Evolutionary conservation across 2,888 invertebrate species (phyloP), one percentile per base, ranked within the genome.

Genomic region (Lypha dubia): DNA sequence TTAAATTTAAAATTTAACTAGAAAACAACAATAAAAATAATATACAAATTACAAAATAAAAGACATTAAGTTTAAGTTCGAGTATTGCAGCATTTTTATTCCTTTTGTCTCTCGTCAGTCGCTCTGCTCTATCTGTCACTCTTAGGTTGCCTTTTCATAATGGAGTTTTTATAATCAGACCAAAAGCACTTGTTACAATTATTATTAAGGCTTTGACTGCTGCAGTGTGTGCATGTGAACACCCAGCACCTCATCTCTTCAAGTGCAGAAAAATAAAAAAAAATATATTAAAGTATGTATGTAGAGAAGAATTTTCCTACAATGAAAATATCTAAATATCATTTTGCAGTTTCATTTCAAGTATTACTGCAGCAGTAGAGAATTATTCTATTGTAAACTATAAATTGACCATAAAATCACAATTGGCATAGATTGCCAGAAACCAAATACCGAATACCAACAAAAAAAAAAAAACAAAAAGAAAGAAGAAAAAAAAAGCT

Each of bases 361-460:
- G 84, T 77, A 74, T 74, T 84, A 84, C 84, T 77, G 84, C 84
- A 79, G 84, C 80, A 81, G 75, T 82, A 51, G 76, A 85, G 76
- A 84, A 83, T 76, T 79, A 63, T 80, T 75, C 82, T 53, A 85
- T 86, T 86, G 86, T 84, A 76, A 51, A 67, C 56, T 83, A 79
- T 84, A 86, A 86, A 86, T 86, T 86, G 86, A 86, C 86, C 86
- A 84, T 86, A 86, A 86, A 86, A 86, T 86, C 75, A 84, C 82
- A 84, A 86, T 86, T 86, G 86, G 84, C 86, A 86, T 83, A 86
- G 86, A 84, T 86, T 85, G 77, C 71, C 77, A 79, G 62, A 84
- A 86, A 77, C 83, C 75, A 84, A 83, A 73, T 51, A 65, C 58
- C 71, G 49, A 82, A 79, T 73, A 73, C 49, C 22, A 77, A 63